Percentiles rank a stretch among this genome's conserved stretches.
phyloP scores from a whole-genome alignment of 2,888 invertebrate species.

The Yponomeuta plumbellus region DNA sequence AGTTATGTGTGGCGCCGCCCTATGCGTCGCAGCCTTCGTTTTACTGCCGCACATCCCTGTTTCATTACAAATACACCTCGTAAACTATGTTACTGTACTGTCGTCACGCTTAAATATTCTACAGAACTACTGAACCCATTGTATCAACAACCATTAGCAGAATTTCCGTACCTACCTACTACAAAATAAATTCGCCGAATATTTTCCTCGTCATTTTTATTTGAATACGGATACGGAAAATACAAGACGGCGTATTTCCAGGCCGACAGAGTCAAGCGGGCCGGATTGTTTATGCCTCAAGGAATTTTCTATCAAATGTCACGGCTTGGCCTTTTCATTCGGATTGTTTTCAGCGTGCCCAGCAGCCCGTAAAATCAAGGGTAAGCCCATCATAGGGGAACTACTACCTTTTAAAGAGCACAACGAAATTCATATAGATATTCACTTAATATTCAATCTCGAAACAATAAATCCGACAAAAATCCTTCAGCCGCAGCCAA shows the following conservation, averaged over 20 bases:
- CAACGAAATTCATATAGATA: background rate
- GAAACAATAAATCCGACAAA: background rate
- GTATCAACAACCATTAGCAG: background rate
- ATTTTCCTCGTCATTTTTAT: background rate
- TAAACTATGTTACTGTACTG: background rate
- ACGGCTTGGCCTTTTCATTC: slow-evolving; percentile 47
- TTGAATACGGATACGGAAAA: slow-evolving; percentile 5
- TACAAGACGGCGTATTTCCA: slow-evolving; percentile 9
- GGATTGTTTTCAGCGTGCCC: slow-evolving; percentile 50
- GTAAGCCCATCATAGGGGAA: slow-evolving; percentile 18
- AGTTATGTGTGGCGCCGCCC: background rate
- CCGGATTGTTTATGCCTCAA: slow-evolving; percentile 51
- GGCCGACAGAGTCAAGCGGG: slow-evolving; percentile 29
- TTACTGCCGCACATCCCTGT: background rate
- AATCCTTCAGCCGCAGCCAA: background rate
- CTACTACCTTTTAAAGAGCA: slow-evolving; percentile 10
- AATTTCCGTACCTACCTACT: background rate
- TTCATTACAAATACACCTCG: background rate
- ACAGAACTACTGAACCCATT: background rate
- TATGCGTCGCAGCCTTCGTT: background rate
- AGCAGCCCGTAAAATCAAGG: slow-evolving; percentile 60
- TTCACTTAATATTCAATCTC: slow-evolving; percentile 7
- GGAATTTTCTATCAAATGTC: slow-evolving; percentile 67
- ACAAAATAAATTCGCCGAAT: background rate
- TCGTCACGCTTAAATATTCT: background rate